Conservation (phyloP, 2,113 vertebrate genomes). For the Burhinus bistriatus region DNA sequence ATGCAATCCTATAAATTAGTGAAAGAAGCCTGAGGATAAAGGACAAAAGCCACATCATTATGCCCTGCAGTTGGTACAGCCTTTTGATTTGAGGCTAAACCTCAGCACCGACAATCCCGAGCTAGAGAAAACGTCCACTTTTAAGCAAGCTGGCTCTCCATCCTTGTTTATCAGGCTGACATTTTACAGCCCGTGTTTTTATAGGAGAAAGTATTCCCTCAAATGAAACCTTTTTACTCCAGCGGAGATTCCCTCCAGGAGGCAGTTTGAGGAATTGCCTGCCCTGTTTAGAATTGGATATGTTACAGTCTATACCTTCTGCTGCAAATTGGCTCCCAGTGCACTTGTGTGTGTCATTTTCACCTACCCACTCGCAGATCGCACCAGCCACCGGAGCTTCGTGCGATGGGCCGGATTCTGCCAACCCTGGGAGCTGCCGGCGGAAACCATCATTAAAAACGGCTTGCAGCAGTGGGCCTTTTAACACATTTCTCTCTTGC, state of each 20-base stretch:
- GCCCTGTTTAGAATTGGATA: slow-evolving; percentile 43
- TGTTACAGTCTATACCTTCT: slow-evolving; percentile 37
- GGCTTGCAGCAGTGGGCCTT: background rate
- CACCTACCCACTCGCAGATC: slow-evolving; percentile 29
- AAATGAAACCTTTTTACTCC: background rate
- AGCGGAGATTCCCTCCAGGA: slow-evolving; percentile 45
- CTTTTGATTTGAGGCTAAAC: background rate
- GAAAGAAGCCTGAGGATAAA: background rate
- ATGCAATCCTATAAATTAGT: background rate
- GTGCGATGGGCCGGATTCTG: background rate
- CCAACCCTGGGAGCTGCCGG: background rate
- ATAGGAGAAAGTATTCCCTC: background rate
- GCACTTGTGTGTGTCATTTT: slow-evolving; percentile 34
- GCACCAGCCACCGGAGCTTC: background rate
- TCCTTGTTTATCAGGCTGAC: background rate
- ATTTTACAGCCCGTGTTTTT: background rate
- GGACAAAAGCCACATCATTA: background rate
- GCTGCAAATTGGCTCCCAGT: slow-evolving; percentile 53
- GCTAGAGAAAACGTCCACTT: accelerated
- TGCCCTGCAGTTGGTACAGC: background rate
- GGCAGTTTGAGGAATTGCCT: slow-evolving; percentile 37
- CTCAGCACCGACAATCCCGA: background rate
- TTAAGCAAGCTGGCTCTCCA: background rate
- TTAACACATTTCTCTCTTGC: background rate
- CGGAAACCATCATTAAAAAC: background rate